Conservation (phyloP, 2,888 invertebrate genomes). For the Hoplodrina ambigua region DNA sequence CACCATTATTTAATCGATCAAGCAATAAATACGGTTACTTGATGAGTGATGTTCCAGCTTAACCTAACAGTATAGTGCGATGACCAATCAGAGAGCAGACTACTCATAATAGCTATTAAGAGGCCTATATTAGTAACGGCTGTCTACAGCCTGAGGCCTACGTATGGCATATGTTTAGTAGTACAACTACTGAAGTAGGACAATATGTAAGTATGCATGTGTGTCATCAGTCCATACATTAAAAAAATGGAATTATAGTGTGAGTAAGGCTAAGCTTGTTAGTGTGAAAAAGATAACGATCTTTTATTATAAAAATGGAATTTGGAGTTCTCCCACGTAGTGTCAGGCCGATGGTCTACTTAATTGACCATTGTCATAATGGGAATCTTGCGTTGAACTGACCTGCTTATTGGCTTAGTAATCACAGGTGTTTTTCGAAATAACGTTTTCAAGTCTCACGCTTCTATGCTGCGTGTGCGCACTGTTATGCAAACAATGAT, state of each 20-base stretch:
- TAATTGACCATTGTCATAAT: slow-evolving; percentile 88
- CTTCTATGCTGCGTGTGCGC: slow-evolving; percentile 67
- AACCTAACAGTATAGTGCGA: not conserved
- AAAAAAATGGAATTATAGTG: slow-evolving; percentile 38
- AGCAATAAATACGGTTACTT: not conserved
- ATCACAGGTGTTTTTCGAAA: slow-evolving; percentile 85
- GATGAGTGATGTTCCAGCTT: not conserved
- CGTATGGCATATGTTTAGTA: not conserved
- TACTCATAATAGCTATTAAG: not conserved
- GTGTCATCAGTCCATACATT: slow-evolving; percentile 41
- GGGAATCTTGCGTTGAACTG: slow-evolving; percentile 82
- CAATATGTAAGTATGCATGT: slow-evolving; percentile 30
- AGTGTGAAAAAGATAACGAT: slow-evolving; percentile 62
- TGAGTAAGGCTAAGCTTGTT: slow-evolving; percentile 37
- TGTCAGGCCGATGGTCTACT: slow-evolving; percentile 74
- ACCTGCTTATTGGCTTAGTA: slow-evolving; percentile 83
- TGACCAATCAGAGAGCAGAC: slow-evolving; percentile 1
- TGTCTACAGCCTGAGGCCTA: slow-evolving; percentile 8
- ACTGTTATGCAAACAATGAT: slow-evolving; percentile 71
- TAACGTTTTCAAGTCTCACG: slow-evolving; percentile 87
- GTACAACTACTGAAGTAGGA: slow-evolving; percentile 6
- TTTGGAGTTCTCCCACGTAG: slow-evolving; percentile 77
- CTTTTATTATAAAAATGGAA: slow-evolving; percentile 64
- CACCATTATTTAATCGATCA: not conserved
- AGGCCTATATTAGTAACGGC: slow-evolving; percentile 11